Base-by-base conservation (phyloP, 2,113 vertebrate genomes). In the Thryonomys swinderianus region DNA sequence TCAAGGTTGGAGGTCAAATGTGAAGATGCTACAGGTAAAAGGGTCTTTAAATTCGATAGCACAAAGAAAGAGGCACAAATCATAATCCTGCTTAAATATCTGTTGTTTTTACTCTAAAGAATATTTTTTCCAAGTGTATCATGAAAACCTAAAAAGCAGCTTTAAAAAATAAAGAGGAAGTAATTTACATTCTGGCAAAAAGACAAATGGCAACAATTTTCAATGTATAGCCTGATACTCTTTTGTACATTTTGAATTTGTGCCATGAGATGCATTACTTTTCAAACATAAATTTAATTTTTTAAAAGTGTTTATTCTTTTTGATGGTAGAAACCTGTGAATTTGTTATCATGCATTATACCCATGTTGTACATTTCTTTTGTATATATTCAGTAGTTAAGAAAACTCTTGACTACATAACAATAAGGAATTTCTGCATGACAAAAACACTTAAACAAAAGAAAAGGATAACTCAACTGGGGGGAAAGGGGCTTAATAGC, bases 1-100 rank as follows among this genome's bases (percentile, higher is more conserved):
- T 96, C 57, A 78, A 51, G 86, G 69, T 78, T 94, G 73, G 51
- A 91, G 69, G 85, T 92, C 91, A 90, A 37, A 93, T 82, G 37
- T 79, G 73, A 80, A 87, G 85, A 67, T 74, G 64, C n/a, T 76
- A 40, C 53, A 71, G 45, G 67, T 62, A 91, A 90, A 94, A 96
- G 40, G 64, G 53, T 71, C 76, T 90, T 91, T 92, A 76, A 76
- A 90, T 13, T 79, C 76, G 27, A 51, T 16, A 81, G 66, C 89
- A 88, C 48, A 78, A 78, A 78, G 40, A 18, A 88, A 67, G n/a
- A 86, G 66, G 82, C 30, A 79, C 5, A 71, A 93, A 93, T 79
- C 67, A 73, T 2, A 5, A 18, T 82, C 82, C 66, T 93, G 55
- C 61, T 91, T 71, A 85, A 79, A 62, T 57, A 9, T 34, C n/a